phyloP scores from a whole-genome alignment of 2,113 vertebrate genomes.

The Apus apus region DNA sequence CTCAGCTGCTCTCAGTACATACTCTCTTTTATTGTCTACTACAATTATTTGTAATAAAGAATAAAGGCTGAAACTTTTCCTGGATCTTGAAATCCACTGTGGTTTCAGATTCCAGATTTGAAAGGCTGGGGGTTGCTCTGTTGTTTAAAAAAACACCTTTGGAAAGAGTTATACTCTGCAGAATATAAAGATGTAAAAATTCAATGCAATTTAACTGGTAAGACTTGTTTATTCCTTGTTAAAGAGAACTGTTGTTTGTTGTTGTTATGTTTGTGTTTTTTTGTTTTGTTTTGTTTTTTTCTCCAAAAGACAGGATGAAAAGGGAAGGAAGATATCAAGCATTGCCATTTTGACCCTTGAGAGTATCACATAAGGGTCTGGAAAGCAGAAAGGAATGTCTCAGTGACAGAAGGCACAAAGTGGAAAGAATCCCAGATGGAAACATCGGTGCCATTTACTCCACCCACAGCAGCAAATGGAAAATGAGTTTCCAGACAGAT shows the following conservation, averaged over 20 bases:
- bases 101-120: background rate
- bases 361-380: background rate
- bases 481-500: conserved; percentile 39
- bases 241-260: background rate
- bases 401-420: conserved; percentile 32
- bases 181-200: background rate
- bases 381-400: conserved; percentile 15
- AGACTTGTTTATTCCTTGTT: background rate
- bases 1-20: background rate
- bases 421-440: conserved; percentile 41
- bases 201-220: background rate
- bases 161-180: background rate
- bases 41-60: background rate
- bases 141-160: background rate
- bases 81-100: background rate
- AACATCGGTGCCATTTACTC: conserved; percentile 22
- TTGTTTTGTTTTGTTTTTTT: background rate
- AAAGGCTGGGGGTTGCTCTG: background rate
- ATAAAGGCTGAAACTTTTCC: background rate
- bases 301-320: background rate
- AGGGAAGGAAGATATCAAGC: conserved; percentile 7
- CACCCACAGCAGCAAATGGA: background rate
- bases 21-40: background rate
- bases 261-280: background rate
- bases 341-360: conserved; percentile 1